phyloP scores from a whole-genome alignment of 2,113 vertebrate species.

The Daubentonia madagascariensis region DNA sequence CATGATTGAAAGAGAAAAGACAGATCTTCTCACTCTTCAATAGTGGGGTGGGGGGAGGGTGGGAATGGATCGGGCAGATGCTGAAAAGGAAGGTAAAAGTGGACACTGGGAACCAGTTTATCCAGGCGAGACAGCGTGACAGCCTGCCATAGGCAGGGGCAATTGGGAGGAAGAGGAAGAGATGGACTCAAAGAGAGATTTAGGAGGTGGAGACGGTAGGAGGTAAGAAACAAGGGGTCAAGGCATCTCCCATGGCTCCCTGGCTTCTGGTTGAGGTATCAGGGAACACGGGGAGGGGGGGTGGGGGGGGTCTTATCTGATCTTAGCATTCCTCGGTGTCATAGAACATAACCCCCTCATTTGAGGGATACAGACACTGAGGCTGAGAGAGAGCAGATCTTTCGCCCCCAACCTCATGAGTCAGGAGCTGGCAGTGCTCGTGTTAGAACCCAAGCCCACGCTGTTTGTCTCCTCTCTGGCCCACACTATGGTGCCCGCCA shows the following conservation, averaged over 20 bases:
- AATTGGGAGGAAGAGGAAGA: neutral
- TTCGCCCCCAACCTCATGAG: neutral
- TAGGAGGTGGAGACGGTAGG: neutral
- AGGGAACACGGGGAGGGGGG: accelerated
- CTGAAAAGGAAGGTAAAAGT: neutral
- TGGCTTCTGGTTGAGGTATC: neutral
- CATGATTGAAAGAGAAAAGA: neutral
- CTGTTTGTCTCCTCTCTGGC: neutral
- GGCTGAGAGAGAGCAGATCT: neutral
- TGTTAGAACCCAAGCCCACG: neutral
- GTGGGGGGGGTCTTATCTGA: too few relatives aligned
- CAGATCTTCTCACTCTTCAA: neutral
- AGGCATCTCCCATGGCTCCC: neutral
- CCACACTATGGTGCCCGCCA: neutral
- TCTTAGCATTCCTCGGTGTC: neutral
- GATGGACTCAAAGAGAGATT: neutral
- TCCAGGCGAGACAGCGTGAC: neutral
- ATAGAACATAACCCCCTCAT: neutral
- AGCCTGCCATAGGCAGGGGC: neutral
- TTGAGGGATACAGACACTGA: neutral
- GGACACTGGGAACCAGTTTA: neutral
- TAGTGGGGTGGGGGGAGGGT: accelerated
- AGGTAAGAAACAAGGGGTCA: neutral
- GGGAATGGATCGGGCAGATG: neutral
- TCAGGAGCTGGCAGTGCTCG: neutral